Evolutionary conservation across 2,797 vertebrate genomes (phyloP), one percentile per base, ranked within the genome.

Genomic region (Saxicola maurus): DNA sequence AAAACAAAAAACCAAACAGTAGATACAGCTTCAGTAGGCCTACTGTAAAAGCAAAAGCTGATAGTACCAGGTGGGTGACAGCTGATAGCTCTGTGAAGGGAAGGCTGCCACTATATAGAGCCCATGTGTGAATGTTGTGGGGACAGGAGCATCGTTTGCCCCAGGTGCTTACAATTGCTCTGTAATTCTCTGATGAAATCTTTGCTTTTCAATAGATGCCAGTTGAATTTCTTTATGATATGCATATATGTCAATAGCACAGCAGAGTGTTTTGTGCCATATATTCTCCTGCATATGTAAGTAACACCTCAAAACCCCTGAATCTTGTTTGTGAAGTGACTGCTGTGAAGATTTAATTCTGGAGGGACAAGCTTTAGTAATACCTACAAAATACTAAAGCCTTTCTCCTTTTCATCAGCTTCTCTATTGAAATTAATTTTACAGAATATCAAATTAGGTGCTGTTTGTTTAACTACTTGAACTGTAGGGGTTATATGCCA

Each of bases 391-490:
- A 82, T 71, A 48, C 42, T 37, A 53, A 77, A 65, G 45, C 14
- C 27, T 60, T 83, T 82, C 33, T 76, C 17, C 7, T 82, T 91
- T 87, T 78, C 30, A 49, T 75, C 69, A 87, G 19, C 45, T 5
- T 27, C 43, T 87, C 55, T 69, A 57, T 2, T 87, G 79, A 83
- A 92, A 94, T 81, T 90, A 91, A 60, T 91, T 87, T 87, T 86
- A 28, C 14, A 37, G 76, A 91, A 78, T 87, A 90, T 87, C 62
- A 72, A 76, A 91, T 91, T 72, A 87, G 82, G 30, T 81, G 48
- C 45, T 94, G 80, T 93, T 95, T 95, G 84, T 94, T 92, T 94
- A 87, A 83, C 86, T 92, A 24, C 76, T 91, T 95, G 92, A 89
- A 94, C 94, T 81, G 56, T 89, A 91, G 67, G 40, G 59, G 89